Conservation (phyloP, 2,113 vertebrate species). For the Psilopogon haemacephalus region DNA sequence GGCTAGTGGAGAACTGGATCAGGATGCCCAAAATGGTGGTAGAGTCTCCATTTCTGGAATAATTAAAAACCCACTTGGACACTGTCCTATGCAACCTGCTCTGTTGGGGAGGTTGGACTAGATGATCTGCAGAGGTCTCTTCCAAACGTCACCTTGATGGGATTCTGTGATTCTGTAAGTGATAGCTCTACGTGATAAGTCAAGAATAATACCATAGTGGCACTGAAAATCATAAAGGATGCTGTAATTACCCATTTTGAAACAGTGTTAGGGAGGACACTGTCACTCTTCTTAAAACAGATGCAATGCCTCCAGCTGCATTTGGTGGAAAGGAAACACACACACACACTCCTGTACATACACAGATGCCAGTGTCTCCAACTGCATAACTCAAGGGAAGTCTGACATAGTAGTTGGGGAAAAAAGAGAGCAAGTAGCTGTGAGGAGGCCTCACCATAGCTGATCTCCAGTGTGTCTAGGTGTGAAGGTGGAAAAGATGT, state of each 20-base stretch:
- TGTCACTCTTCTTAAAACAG: background rate
- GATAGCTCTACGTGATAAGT: constrained; percentile 10
- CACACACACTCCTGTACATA: fast-evolving
- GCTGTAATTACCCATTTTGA: background rate
- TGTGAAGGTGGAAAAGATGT: background rate
- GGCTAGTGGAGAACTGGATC: too few species aligned
- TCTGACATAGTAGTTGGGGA: background rate
- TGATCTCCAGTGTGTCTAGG: background rate
- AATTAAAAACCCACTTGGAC: too few species aligned
- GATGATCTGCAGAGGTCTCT: too few species aligned
- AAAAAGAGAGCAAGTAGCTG: background rate
- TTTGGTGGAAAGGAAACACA: background rate
- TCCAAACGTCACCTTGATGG: too few species aligned
- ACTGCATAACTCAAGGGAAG: background rate
- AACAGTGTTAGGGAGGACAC: background rate
- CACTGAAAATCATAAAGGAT: background rate
- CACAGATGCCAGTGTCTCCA: background rate
- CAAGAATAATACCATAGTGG: background rate
- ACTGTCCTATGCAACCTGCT: too few species aligned
- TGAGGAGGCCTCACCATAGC: background rate
- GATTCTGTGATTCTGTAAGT: background rate
- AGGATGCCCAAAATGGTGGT: too few species aligned
- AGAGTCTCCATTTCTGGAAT: too few species aligned
- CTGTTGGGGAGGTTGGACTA: too few species aligned
- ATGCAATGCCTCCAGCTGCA: background rate